Base-by-base conservation (phyloP, 2,888 invertebrate species). In the Frankliniella fusca region DNA sequence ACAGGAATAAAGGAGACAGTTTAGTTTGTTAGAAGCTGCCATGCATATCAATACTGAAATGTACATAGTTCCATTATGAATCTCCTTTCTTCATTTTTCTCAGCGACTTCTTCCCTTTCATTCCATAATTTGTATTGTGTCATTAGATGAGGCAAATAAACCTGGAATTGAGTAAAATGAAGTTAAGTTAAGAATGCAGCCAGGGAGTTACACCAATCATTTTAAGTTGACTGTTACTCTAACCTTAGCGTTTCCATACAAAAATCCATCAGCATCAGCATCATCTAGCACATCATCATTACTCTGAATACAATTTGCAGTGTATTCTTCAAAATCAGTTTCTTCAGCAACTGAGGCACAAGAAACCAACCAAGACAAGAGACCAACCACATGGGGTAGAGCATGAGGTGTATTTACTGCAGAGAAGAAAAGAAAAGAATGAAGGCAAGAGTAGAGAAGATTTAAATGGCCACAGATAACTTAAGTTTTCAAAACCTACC, bases 391-490 rank as follows among this genome's bases (percentile, higher is more conserved):
- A 9, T 76, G 27, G 12, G 70, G 70, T 5, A 76, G 27, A 10
- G 70, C 70, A 76, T 76, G 70, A 12, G 23, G 70, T 76, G 70
- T 76, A 76, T 76, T 76, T 10, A 76, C 70, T 76, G 54, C 15
- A 76, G 27, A 23, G 2, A 76, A 23, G 12, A 76, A 76, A 9
- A 9, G 27, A 12, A 76, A 9, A 23, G 38, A 2, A 38, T 38
- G 2, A 5, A 38, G 38, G 38, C 5, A 38, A 38, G 38, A 3
- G 38, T 3, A 38, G 38, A 38, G 5, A 38, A 38, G 38, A 38
- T 38, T 38, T 38, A 38, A 38, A 38, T 38, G 38, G 38, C 38
- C 5, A 38, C 5, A 38, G 38, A 38, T 2, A 38, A 23, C 70
- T 76, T 15, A 15, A 61, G 5, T 61, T 5, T 38, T 38, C 18